Evolutionary conservation across 2,797 vertebrate species (phyloP).

Genomic region (Helostoma temminkii): DNA sequence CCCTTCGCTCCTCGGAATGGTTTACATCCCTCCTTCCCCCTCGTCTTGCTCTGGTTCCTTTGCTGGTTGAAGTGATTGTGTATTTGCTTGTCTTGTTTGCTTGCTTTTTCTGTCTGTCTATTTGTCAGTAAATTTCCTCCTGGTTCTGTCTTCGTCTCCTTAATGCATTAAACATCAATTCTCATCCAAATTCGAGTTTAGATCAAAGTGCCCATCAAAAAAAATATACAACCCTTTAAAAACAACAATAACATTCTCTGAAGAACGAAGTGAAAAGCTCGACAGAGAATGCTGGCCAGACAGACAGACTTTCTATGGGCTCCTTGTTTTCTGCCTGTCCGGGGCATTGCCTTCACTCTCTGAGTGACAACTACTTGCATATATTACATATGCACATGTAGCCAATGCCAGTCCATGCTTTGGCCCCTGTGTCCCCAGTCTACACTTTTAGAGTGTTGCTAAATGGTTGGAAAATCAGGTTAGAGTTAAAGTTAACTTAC

Average conservation of each 20-base stretch:
- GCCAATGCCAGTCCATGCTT: constrained; percentile 83
- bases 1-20: constrained; percentile 53
- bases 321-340: constrained; percentile 74
- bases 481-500: constrained; percentile 30
- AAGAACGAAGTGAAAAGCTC: constrained; percentile 53
- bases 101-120: constrained; percentile 82
- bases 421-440: constrained; percentile 76
- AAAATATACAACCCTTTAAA: constrained; percentile 15
- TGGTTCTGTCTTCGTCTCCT: no score
- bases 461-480: constrained; percentile 72
- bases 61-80: constrained; percentile 76
- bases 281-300: constrained; percentile 78
- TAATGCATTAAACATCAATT: constrained; percentile 76
- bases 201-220: constrained; percentile 17
- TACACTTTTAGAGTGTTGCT: constrained; percentile 85
- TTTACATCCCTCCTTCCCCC: constrained; percentile 70
- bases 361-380: constrained; percentile 85
- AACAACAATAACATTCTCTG: constrained; percentile 51
- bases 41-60: constrained; percentile 74
- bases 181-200: constrained; percentile 64
- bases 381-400: constrained; percentile 83
- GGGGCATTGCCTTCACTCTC: constrained; percentile 81
- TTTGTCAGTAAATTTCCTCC: constrained; percentile 75
- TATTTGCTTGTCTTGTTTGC: constrained; percentile 77
- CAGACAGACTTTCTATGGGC: constrained; percentile 84